These are phyloP conservation scores for Steatocranus sp. DNA, from an alignment of 2,797 vertebrate genomes.

Conservation along the genomic window DNA sequence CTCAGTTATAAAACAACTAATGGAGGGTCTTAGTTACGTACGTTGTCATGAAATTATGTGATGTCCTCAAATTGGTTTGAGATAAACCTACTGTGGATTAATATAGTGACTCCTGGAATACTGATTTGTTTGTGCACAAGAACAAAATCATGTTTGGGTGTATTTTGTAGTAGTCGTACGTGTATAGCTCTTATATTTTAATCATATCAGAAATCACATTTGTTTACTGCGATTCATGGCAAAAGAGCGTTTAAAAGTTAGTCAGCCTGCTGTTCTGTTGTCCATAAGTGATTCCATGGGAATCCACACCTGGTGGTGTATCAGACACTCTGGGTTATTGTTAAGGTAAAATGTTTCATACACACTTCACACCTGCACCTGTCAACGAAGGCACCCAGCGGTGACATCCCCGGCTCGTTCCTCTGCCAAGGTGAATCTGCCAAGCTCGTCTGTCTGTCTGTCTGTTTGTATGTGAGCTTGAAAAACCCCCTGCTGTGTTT, in stretches of 20 bases:
- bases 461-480: neutral
- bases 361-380: neutral
- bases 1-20: neutral
- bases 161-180: neutral
- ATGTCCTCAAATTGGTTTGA: neutral
- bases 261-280: neutral
- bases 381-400: neutral
- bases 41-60: neutral
- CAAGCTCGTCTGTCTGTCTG: neutral
- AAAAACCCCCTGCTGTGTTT: neutral
- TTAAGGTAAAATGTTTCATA: neutral
- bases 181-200: neutral
- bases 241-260: neutral
- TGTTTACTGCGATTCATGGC: neutral
- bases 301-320: neutral
- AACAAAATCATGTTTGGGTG: neutral
- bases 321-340: neutral
- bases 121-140: neutral
- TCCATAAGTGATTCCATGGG: neutral
- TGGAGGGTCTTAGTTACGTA: neutral
- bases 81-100: neutral
- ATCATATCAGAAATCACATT: neutral
- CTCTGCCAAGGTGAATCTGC: neutral
- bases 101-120: neutral
- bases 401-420: fast-evolving